Percentiles rank a stretch among this genome's conserved stretches.
Conservation (phyloP, 1,140 invertebrate genomes). For the Uloborus diversus region DNA sequence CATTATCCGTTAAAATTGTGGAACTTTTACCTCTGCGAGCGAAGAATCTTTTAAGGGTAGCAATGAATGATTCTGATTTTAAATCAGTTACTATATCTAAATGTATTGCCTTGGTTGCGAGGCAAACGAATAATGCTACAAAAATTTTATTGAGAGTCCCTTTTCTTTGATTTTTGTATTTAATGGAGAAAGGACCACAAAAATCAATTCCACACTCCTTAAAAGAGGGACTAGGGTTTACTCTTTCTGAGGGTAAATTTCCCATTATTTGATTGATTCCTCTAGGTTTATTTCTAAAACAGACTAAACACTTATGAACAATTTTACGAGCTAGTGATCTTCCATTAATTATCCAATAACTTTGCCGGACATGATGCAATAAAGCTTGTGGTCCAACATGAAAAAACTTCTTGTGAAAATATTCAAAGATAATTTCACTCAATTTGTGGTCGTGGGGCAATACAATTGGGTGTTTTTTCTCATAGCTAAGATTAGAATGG, state of each 20-base stretch:
- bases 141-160: background rate
- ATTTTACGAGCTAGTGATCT: background rate
- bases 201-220: background rate
- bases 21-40: background rate
- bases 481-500: too few species aligned
- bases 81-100: background rate
- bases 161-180: background rate
- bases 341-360: background rate
- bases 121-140: background rate
- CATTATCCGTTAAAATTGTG: background rate
- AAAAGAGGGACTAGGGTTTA: background rate
- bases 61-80: background rate
- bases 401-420: conserved; percentile 5
- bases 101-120: background rate
- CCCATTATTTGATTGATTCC: background rate
- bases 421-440: background rate
- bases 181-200: background rate
- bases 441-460: too few species aligned
- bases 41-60: background rate
- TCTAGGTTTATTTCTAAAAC: background rate
- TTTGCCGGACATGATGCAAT: background rate
- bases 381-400: conserved; percentile 10
- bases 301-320: background rate
- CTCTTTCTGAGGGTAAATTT: background rate
- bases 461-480: too few species aligned